These are phyloP conservation scores for Todiramphus chloris DNA, from an alignment of 2,113 vertebrate genomes.

Conservation along the genomic window DNA sequence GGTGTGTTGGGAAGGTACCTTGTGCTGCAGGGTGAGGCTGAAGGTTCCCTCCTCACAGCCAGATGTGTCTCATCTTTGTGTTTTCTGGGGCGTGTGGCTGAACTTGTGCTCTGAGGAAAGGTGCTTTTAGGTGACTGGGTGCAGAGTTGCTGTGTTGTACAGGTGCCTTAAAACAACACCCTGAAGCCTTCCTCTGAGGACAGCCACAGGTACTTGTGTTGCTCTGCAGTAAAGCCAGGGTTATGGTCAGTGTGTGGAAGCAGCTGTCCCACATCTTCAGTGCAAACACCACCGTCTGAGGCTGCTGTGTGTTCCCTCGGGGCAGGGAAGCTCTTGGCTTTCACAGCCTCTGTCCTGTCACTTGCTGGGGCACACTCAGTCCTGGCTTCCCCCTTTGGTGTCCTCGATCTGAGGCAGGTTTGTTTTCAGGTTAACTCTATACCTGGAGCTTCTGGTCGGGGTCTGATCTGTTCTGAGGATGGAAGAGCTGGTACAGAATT, in stretches of 20 bases:
- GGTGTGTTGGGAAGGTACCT: rapidly evolving
- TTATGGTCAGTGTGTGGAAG: rapidly evolving
- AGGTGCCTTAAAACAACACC: neutral
- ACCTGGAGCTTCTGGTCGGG: neutral
- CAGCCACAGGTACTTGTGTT: rapidly evolving
- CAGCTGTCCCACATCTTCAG: rapidly evolving
- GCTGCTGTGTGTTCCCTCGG: rapidly evolving
- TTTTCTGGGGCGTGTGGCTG: rapidly evolving
- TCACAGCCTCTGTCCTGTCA: neutral
- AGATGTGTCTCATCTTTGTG: rapidly evolving
- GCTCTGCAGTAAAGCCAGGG: no score
- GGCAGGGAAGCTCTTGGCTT: neutral
- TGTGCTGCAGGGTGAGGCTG: rapidly evolving
- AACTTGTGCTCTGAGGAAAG: neutral
- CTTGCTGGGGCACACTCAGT: rapidly evolving
- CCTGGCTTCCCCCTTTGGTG: neutral
- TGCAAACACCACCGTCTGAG: rapidly evolving
- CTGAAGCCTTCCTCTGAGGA: neutral
- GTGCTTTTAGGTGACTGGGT: neutral
- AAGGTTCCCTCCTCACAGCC: neutral
- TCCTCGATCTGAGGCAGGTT: neutral
- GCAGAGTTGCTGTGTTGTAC: neutral
- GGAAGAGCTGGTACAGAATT: neutral
- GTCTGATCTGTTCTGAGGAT: rapidly evolving
- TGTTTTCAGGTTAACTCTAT: neutral